A percentile compares a stretch with the other conserved stretches of the same genome.
Evolutionary conservation across 2,113 vertebrate genomes (phyloP).

Genomic region (Eulemur rufifrons): DNA sequence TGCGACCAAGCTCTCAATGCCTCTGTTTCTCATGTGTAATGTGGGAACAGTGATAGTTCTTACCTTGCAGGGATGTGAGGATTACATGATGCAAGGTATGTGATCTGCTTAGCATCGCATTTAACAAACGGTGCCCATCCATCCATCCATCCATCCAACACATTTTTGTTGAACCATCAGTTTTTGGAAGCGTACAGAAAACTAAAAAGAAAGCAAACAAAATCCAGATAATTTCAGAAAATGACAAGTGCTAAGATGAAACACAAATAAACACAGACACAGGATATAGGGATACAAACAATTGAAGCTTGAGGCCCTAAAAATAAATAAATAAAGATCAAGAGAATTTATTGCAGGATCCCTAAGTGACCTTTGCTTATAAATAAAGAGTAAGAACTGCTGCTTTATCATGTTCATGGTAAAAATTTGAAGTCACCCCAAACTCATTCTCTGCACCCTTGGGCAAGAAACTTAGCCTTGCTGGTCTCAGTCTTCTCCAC

Average conservation of each 20-base stretch:
- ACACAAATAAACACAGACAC: neutral
- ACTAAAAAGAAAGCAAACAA: slow-evolving; percentile 34
- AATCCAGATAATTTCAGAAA: neutral
- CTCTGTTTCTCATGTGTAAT: neutral
- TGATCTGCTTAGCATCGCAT: neutral
- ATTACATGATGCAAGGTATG: no score
- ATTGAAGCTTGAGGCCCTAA: neutral
- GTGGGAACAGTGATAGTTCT: neutral
- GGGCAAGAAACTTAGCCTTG: accelerated
- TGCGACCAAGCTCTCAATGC: no score
- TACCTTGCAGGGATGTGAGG: no score
- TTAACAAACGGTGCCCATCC: neutral
- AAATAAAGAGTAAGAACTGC: no score
- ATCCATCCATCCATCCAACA: no score
- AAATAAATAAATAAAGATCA: neutral
- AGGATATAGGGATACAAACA: neutral
- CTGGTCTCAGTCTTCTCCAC: neutral
- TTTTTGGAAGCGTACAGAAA: neutral
- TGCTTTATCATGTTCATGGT: neutral
- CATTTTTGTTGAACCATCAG: neutral
- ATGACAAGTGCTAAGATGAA: neutral
- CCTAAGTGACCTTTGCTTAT: neutral
- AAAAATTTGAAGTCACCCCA: neutral
- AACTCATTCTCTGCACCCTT: no score
- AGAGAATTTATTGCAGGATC: neutral